Base-by-base conservation (phyloP, 2,888 invertebrate genomes). In the Heliconius ismenius region DNA sequence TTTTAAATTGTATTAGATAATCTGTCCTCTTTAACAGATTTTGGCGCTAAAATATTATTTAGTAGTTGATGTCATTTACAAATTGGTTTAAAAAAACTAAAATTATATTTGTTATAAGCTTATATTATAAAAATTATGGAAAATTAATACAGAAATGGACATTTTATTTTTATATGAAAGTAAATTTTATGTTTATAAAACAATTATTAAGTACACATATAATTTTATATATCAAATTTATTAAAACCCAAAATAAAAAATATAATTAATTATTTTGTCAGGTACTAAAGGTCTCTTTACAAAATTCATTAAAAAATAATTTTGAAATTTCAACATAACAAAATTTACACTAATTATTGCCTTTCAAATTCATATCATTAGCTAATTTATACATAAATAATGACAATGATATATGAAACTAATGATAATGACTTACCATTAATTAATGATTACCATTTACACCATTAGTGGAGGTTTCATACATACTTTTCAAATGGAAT, bases 401-500 rank as follows among this genome's bases (percentile, higher is more conserved):
- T 26, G 65, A 39, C 21, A 54, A 69, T 58, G 54, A 69, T 69
- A n/a, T n/a, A 70, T 58, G 28, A 70, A 54, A 21, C 7, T 70
- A 70, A 70, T 32, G 28, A 58, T 70, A 70, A 70, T 73, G 62
- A 73, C 73, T 73, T 73, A 73, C 73, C 73, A 62, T 54, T 69
- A 28, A 43, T 69, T 68, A 92, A 82, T 92, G 92, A 54, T 89
- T 92, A 32, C 93, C 92, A 36, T 93, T 93, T 0, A 91, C 83
- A 73, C 93, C 92, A 49, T 93, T 93, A 0, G 88, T 83, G 0
- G 86, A 79, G 0, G 86, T 79, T 78, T 93, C 93, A 7, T 91
- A 86, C 80, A 91, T 88, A 83, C 94, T 94, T 79, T 94, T 93
- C 78, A 96, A 90, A 84, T 96, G 94, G 80, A 95, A 92, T 43